Conservation (phyloP, 2,797 vertebrate species). For the Distichodus sexfasciatus region DNA sequence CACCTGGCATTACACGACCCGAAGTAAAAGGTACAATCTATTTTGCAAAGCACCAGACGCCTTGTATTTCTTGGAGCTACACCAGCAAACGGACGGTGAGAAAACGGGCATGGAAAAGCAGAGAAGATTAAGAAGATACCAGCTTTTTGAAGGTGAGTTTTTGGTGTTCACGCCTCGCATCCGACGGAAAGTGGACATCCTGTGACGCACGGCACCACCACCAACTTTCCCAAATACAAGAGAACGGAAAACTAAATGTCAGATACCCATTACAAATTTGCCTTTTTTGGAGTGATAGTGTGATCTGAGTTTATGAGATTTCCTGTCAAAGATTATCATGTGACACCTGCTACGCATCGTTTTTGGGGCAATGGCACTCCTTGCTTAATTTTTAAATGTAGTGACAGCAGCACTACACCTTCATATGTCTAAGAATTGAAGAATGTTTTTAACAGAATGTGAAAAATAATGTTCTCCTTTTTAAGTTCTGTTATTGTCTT, state of each 20-base stretch:
- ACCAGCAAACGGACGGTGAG: background rate
- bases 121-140: constrained; percentile 1
- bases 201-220: constrained; percentile 45
- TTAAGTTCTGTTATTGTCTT: too few species aligned
- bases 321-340: background rate
- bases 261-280: constrained; percentile 18
- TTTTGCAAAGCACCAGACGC: background rate
- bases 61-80: background rate
- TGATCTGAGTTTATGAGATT: background rate
- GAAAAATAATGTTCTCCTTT: too few species aligned
- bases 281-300: background rate
- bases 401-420: too few species aligned
- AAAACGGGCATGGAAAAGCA: background rate
- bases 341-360: too few species aligned
- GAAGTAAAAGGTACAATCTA: background rate
- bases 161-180: constrained; percentile 13
- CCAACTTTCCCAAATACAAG: constrained; percentile 39
- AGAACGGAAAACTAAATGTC: constrained; percentile 49
- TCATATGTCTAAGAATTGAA: too few species aligned
- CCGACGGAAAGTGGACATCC: constrained; percentile 46
- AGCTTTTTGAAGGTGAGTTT: background rate
- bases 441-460: too few species aligned
- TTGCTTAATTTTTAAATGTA: too few species aligned
- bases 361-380: too few species aligned
- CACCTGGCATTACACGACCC: background rate